Percentiles rank a stretch among this genome's conserved stretches.
These are phyloP conservation scores for Daphoenositta chrysoptera DNA, from an alignment of 2,113 vertebrate genomes.

Conservation along the genomic window DNA sequence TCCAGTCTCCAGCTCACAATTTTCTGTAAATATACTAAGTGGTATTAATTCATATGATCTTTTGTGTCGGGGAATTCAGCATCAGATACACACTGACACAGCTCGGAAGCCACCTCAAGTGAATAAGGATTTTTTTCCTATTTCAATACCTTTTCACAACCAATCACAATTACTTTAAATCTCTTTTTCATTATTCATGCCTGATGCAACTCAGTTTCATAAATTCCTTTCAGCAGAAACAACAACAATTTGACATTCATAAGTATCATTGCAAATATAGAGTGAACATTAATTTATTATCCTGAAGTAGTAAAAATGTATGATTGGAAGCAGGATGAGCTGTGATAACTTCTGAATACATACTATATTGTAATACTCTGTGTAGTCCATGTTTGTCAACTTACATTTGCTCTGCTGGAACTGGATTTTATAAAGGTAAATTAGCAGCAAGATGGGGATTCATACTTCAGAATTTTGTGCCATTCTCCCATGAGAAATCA, in stretches of 20 bases:
- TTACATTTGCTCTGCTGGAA: slow-evolving; percentile 46
- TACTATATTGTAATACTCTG: slow-evolving; percentile 31
- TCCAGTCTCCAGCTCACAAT: not conserved
- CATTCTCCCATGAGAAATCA: slow-evolving; percentile 61
- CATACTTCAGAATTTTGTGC: slow-evolving; percentile 67
- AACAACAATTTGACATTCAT: slow-evolving; percentile 30
- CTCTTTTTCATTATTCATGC: not conserved
- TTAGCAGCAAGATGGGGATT: slow-evolving; percentile 45
- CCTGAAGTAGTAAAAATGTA: slow-evolving; percentile 8
- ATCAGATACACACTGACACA: not conserved
- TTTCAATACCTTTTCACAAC: slow-evolving; percentile 35
- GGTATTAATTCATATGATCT: not conserved
- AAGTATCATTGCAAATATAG: slow-evolving; percentile 27
- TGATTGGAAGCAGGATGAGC: slow-evolving; percentile 46
- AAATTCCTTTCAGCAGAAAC: not conserved
- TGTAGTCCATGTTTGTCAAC: slow-evolving; percentile 31
- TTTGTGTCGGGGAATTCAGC: not conserved
- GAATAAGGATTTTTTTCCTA: not conserved
- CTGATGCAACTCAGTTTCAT: not conserved
- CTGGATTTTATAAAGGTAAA: slow-evolving; percentile 70
- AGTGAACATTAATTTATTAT: slow-evolving; percentile 52
- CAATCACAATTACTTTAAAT: slow-evolving; percentile 1
- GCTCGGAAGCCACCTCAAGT: not conserved
- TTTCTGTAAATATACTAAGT: not conserved
- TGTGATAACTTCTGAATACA: slow-evolving; percentile 57